These are phyloP conservation scores for Chrysolina oricalcia DNA, from an alignment of 2,888 invertebrate genomes.

Conservation along the genomic window DNA sequence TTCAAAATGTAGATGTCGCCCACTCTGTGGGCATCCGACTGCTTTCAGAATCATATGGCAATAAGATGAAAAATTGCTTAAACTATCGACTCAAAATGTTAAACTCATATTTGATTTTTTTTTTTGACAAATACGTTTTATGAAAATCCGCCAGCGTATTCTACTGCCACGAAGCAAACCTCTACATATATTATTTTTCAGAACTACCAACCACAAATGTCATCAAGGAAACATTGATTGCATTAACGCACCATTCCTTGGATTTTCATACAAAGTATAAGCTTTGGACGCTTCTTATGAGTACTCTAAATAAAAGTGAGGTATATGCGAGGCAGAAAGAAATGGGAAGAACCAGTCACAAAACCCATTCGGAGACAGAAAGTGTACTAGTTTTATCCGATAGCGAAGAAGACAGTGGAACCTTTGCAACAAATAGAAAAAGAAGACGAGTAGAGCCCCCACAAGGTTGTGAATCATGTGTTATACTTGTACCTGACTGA, in stretches of 20 bases:
- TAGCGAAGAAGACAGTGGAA: background rate
- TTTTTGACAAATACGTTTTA: too few relatives aligned
- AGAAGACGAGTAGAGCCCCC: background rate
- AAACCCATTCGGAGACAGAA: background rate
- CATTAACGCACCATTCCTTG: constrained; percentile 5
- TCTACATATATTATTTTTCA: background rate
- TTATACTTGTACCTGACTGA: background rate
- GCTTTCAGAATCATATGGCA: too few relatives aligned
- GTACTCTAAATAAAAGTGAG: background rate
- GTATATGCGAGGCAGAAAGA: background rate
- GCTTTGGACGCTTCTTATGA: constrained; percentile 10
- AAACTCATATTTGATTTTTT: too few relatives aligned
- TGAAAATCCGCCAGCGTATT: background rate
- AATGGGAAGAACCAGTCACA: background rate
- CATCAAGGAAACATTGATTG: background rate
- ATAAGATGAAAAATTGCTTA: too few relatives aligned
- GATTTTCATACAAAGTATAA: background rate
- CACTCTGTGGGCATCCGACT: too few relatives aligned
- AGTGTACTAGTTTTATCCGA: constrained; percentile 1
- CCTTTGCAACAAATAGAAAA: background rate
- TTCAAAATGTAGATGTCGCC: too few relatives aligned
- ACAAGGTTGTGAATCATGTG: background rate
- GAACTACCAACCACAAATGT: background rate
- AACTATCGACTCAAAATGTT: too few relatives aligned
- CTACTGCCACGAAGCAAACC: background rate